phyloP scores from a whole-genome alignment of 2,113 vertebrate genomes.

The Potamarius usumacintae region DNA sequence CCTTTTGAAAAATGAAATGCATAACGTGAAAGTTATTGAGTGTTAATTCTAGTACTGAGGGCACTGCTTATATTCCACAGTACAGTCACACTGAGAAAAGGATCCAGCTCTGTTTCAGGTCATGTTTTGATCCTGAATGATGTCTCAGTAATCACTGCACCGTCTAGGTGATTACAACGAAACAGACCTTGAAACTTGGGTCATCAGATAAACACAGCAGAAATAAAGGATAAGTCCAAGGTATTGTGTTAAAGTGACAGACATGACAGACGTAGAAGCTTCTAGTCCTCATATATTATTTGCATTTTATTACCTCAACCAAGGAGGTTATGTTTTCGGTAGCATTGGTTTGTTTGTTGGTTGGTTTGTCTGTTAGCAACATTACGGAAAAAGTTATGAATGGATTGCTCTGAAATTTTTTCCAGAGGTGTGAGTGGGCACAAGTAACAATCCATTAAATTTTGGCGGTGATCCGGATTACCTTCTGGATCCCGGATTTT shows the following conservation, averaged over 20 bases:
- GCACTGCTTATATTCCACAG: neutral
- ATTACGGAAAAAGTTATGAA: too few relatives aligned
- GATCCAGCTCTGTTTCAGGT: conserved; percentile 1
- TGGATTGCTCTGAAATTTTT: too few relatives aligned
- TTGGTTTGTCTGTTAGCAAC: too few relatives aligned
- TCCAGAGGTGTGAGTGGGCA: too few relatives aligned
- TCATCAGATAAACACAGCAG: conserved; percentile 1
- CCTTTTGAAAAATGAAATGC: neutral
- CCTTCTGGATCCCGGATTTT: too few relatives aligned
- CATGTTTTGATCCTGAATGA: conserved; percentile 23
- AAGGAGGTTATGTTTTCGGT: too few relatives aligned
- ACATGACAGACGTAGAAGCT: conserved; percentile 1
- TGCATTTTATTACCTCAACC: neutral
- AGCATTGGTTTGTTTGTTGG: too few relatives aligned
- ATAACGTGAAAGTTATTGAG: neutral
- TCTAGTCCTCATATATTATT: neutral
- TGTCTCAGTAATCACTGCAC: neutral
- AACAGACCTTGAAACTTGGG: conserved; percentile 3
- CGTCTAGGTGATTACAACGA: neutral
- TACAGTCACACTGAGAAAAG: neutral
- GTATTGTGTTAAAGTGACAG: neutral
- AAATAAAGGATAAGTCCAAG: conserved; percentile 11
- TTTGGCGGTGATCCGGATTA: too few relatives aligned
- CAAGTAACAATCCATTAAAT: too few relatives aligned
- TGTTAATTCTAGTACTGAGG: neutral